Base-by-base conservation (phyloP, 2,888 invertebrate genomes). In the Seira sanloemensis region DNA sequence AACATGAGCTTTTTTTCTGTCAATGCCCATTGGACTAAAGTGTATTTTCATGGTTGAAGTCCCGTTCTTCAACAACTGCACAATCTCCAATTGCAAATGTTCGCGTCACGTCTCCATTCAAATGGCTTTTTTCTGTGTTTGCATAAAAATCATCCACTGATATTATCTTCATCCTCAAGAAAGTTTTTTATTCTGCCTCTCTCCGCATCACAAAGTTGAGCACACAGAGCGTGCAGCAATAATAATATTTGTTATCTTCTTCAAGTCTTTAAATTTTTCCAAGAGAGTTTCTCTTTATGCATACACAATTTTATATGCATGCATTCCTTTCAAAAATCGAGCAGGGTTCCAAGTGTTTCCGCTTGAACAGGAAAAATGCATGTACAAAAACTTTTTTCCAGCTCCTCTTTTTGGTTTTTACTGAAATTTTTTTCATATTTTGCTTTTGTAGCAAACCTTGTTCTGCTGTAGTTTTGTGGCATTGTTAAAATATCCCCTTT, bases 131-230 rank as follows among this genome's bases (percentile, higher is more conserved):
- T 79, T 66, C 72, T 67, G 66, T 73, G 66, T 73, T 79, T 79
- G 79, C 79, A 79, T 79, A 79, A 72, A 79, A 79, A n/a, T 71
- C 73, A 79, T 73, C 67, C 66, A 66, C 18, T n/a, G 26, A 26
- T 71, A 78, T 68, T 66, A 72, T 72, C 79, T 66, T 37, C 4
- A 12, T 37, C 37, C 12, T 37, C 5, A 37, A 37, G 12, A 37
- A 37, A 37, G 37, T 26, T 58, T 54, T 16, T 25, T 25, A 18
- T n/a, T 27, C 18, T 9, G n/a, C 26, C n/a, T 25, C n/a, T 25
- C 25, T 27, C 18, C 9, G n/a, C 26, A 19, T 68, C 26, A 23
- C 23, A 12, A 23, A 27, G n/a, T 68, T 27, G 18, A 18, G 27
- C 19, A 27, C 7, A 26, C 19, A 68, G n/a, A 19, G 18, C 69